Evolutionary conservation across 1,140 invertebrate species (phyloP).

Genomic region (Apis dorsata): DNA sequence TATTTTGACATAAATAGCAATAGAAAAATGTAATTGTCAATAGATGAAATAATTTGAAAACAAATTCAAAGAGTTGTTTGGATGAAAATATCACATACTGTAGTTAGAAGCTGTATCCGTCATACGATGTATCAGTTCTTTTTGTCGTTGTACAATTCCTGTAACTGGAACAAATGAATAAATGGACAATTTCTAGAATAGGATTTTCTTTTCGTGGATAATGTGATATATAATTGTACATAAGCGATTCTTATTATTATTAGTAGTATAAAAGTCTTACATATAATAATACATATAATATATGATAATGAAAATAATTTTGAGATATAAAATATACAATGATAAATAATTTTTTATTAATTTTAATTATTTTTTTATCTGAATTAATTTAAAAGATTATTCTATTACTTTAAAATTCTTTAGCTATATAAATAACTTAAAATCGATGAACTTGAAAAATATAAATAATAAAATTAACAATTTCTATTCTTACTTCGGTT

Average conservation of each 20-base stretch:
- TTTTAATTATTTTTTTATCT: too few species aligned
- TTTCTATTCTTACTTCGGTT: too few species aligned
- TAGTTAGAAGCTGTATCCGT: constrained; percentile 67
- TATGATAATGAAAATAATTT: background rate
- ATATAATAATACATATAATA: background rate
- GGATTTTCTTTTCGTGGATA: background rate
- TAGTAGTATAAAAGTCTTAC: background rate
- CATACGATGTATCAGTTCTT: constrained; percentile 66
- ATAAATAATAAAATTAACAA: too few species aligned
- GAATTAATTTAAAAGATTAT: too few species aligned
- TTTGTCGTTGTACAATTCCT: constrained; percentile 66
- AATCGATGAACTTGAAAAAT: too few species aligned
- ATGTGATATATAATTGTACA: background rate
- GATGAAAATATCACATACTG: constrained; percentile 58
- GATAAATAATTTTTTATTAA: background rate
- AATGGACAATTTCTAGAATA: constrained; percentile 27
- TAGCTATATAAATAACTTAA: background rate
- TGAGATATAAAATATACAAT: background rate
- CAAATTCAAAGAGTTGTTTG: background rate
- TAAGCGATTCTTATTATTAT: background rate
- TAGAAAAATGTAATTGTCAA: background rate
- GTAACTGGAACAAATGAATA: constrained; percentile 66
- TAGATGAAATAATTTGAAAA: background rate
- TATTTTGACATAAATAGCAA: background rate
- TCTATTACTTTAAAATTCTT: too few species aligned